phyloP scores from a whole-genome alignment of 1,140 invertebrate genomes.

The Triops cancriformis region DNA sequence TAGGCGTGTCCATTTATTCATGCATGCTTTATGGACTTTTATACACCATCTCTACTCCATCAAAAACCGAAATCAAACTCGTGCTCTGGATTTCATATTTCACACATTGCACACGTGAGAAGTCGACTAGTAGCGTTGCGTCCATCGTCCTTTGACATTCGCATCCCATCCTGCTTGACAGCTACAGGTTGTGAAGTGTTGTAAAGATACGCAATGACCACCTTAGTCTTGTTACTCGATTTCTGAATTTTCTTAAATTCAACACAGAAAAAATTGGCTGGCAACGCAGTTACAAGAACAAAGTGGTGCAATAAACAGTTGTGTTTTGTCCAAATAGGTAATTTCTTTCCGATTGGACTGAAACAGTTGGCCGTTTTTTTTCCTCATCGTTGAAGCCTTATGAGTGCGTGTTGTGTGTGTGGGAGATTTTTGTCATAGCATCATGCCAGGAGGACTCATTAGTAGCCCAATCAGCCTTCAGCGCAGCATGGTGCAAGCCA shows the following conservation, averaged over 20 bases:
- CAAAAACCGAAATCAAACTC: not conserved
- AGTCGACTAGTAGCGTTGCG: not conserved
- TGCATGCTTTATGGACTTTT: conserved; percentile 6
- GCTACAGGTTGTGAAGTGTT: not conserved
- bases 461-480: conserved; percentile 16
- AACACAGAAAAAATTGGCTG: not conserved
- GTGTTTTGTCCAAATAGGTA: not conserved
- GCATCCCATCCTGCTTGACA: not conserved
- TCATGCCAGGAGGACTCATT: conserved; percentile 12
- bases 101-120: not conserved
- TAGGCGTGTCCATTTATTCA: not conserved
- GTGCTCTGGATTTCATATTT: conserved; percentile 5
- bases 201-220: not conserved
- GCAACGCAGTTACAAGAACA: not conserved
- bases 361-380: not conserved
- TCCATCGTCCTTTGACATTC: not conserved
- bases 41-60: not conserved
- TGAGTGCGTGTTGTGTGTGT: conserved; percentile 8
- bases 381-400: conserved; percentile 1
- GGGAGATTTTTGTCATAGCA: not conserved
- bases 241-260: not conserved
- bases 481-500: conserved; percentile 64
- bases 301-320: not conserved
- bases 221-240: not conserved
- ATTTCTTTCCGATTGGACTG: not conserved